A percentile compares a stretch with the other conserved stretches of the same genome.
These are phyloP conservation scores for Hemicordylus capensis DNA, from an alignment of 2,113 vertebrate species.

Conservation along the genomic window DNA sequence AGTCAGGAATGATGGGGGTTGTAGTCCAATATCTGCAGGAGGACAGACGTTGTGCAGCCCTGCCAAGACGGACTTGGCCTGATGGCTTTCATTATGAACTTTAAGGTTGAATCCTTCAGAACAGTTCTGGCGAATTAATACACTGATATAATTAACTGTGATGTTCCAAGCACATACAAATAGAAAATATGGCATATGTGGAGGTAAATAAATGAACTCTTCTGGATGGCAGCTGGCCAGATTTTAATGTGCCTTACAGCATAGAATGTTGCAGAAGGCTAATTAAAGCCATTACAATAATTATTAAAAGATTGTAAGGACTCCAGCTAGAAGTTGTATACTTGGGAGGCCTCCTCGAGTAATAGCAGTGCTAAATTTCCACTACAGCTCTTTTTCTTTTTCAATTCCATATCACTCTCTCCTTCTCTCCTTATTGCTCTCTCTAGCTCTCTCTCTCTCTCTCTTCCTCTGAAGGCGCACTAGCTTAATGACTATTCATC, in stretches of 20 bases:
- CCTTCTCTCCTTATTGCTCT: background rate
- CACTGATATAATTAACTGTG: background rate
- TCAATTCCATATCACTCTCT: slow-evolving; percentile 18
- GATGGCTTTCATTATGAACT: background rate
- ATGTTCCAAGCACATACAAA: slow-evolving; percentile 27
- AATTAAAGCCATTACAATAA: slow-evolving; percentile 55
- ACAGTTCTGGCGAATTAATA: background rate
- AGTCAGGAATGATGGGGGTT: too few relatives aligned
- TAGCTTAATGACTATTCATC: slow-evolving; percentile 66
- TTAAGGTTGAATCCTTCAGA: background rate
- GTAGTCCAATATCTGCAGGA: too few relatives aligned
- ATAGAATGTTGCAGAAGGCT: slow-evolving; percentile 39
- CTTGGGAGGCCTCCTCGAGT: slow-evolving; percentile 51
- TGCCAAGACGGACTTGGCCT: too few relatives aligned
- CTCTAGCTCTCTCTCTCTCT: background rate
- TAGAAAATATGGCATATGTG: slow-evolving; percentile 50
- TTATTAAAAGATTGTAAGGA: slow-evolving; percentile 59
- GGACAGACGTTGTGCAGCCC: too few relatives aligned
- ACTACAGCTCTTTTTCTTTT: slow-evolving; percentile 51
- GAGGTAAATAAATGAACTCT: slow-evolving; percentile 53
- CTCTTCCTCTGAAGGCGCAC: slow-evolving; percentile 51
- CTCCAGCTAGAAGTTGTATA: slow-evolving; percentile 40
- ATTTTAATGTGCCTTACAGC: slow-evolving; percentile 49
- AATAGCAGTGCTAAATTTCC: slow-evolving; percentile 50
- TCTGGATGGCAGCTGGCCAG: slow-evolving; percentile 46